A percentile compares a stretch with the other conserved stretches of the same genome.
Evolutionary conservation across 2,797 vertebrate genomes (phyloP).

Genomic region (Dallia pectoralis): DNA sequence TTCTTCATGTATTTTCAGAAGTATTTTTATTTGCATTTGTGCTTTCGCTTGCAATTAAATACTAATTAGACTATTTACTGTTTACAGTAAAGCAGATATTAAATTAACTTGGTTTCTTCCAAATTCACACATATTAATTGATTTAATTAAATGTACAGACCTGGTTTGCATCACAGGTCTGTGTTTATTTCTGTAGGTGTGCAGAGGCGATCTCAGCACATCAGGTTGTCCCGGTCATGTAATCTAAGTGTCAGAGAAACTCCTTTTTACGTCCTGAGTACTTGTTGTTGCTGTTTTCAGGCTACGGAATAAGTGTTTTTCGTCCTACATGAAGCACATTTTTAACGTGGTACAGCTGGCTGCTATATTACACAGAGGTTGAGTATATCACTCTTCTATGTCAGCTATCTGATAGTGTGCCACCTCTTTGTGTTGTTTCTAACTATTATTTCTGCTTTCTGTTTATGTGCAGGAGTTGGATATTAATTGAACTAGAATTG

Average conservation of each 20-base stretch:
- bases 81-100: neutral
- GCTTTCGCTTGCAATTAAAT: neutral
- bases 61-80: neutral
- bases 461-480: neutral
- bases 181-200: neutral
- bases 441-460: slow-evolving; percentile 13
- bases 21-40: slow-evolving; percentile 1
- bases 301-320: neutral
- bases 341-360: neutral
- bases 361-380: neutral
- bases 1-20: no score
- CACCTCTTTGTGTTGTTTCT: slow-evolving; percentile 8
- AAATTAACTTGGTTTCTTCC: neutral
- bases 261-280: neutral
- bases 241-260: neutral
- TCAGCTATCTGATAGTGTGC: neutral
- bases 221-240: neutral
- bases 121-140: neutral
- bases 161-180: neutral
- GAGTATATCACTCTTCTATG: neutral
- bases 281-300: neutral
- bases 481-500: no score
- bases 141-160: neutral
- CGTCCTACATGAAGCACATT: neutral
- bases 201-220: no score